These are phyloP conservation scores for Tyto alba DNA, from an alignment of 2,113 vertebrate genomes.

Conservation along the genomic window DNA sequence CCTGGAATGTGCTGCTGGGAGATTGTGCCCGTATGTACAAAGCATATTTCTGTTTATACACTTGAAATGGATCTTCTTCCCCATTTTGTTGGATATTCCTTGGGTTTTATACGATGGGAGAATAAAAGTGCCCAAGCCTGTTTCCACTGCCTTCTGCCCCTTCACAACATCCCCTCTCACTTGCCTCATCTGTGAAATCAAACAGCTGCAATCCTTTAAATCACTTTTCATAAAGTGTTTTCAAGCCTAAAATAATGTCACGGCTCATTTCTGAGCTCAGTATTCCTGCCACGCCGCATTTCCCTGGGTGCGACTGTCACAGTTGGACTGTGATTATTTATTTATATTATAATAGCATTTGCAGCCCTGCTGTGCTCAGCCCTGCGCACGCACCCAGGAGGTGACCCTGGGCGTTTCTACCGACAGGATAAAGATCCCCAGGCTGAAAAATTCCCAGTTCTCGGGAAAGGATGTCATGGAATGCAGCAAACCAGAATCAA, in stretches of 20 bases:
- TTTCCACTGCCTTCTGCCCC: background rate
- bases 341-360: background rate
- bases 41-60: background rate
- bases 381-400: background rate
- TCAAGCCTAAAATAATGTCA: conserved; percentile 51
- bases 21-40: background rate
- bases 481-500: background rate
- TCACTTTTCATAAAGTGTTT: conserved; percentile 40
- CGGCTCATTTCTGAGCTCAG: conserved; percentile 48
- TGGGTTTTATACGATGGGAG: background rate
- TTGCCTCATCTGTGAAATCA: conserved; percentile 29
- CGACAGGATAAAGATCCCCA: background rate
- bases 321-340: conserved; percentile 8
- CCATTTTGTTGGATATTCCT: background rate
- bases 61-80: background rate
- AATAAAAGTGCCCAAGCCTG: background rate
- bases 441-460: background rate
- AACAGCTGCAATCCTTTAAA: conserved; percentile 49
- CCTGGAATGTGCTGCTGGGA: background rate
- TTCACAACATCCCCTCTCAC: background rate
- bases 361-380: background rate
- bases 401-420: conserved; percentile 14
- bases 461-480: background rate
- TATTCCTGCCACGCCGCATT: background rate
- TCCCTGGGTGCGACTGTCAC: conserved; percentile 38